phyloP scores from a whole-genome alignment of 2,797 vertebrate species.

The Trematocara caparti region DNA sequence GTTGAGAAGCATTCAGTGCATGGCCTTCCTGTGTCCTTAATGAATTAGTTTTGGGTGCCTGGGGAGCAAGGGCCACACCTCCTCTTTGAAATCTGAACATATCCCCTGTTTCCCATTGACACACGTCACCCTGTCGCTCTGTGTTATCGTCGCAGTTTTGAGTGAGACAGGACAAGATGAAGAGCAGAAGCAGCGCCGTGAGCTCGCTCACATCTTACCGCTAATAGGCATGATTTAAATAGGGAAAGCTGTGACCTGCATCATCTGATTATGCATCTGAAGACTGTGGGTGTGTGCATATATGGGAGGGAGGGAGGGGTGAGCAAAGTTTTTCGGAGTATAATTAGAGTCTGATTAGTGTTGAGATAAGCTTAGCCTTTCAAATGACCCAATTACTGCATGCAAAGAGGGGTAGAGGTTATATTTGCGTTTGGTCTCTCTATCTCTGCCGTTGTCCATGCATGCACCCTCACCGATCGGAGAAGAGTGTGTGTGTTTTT shows the following conservation, averaged over 20 bases:
- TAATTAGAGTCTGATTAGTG: slow-evolving; percentile 73
- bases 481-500: slow-evolving; percentile 21
- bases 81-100: background rate
- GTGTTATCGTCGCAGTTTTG: background rate
- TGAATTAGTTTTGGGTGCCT: background rate
- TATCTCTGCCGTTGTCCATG: background rate
- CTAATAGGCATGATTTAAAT: slow-evolving; percentile 55
- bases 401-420: slow-evolving; percentile 65
- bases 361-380: slow-evolving; percentile 73
- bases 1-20: background rate
- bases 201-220: slow-evolving; percentile 12
- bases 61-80: slow-evolving; percentile 9
- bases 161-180: background rate
- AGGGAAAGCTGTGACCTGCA: slow-evolving; percentile 52
- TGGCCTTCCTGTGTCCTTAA: background rate
- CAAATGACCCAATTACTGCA: slow-evolving; percentile 74
- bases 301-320: slow-evolving; percentile 8
- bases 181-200: background rate
- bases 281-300: slow-evolving; percentile 5
- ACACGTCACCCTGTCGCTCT: slow-evolving; percentile 11
- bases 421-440: slow-evolving; percentile 48
- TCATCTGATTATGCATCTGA: slow-evolving; percentile 54
- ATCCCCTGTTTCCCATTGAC: slow-evolving; percentile 6
- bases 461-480: background rate
- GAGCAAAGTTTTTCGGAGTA: slow-evolving; percentile 59